A percentile compares a stretch with the other conserved stretches of the same genome.
phyloP scores from a whole-genome alignment of 2,888 invertebrate species.

The Nemoura dubitans region DNA sequence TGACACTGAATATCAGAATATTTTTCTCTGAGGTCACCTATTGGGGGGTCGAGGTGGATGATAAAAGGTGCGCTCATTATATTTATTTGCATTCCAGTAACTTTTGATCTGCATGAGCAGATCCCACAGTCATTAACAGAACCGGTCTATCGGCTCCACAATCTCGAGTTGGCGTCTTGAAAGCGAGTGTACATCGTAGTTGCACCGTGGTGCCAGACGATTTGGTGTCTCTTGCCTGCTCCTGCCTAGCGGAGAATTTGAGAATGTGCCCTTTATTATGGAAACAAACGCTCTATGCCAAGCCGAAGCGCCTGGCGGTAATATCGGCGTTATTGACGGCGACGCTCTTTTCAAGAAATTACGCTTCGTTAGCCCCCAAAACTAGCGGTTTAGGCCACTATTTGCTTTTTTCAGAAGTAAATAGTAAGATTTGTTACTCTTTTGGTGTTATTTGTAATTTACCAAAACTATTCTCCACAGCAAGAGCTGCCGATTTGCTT shows the following conservation, averaged over 20 bases:
- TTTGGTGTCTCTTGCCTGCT: background rate
- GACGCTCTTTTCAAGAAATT: constrained; percentile 26
- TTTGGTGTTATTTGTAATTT: background rate
- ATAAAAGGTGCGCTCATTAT: background rate
- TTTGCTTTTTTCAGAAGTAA: too few relatives aligned
- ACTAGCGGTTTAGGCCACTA: background rate
- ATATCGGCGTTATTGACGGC: constrained; percentile 33
- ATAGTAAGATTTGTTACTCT: background rate
- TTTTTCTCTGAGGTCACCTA: background rate
- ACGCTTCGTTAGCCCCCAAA: constrained; percentile 8
- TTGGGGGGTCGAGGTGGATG: background rate
- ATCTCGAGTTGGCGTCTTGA: background rate
- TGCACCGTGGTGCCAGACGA: background rate
- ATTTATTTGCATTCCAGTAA: background rate
- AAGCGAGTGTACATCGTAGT: background rate
- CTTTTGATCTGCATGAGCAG: background rate
- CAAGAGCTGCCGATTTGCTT: background rate
- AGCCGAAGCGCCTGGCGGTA: constrained; percentile 33
- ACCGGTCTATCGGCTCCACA: background rate
- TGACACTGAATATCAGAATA: background rate
- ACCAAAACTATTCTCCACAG: background rate
- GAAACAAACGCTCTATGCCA: constrained; percentile 21
- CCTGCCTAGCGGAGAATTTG: constrained; percentile 14
- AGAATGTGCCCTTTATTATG: constrained; percentile 23
- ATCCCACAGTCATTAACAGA: background rate